Evolutionary conservation across 2,113 vertebrate species (phyloP).

Genomic region (Zeus faber): DNA sequence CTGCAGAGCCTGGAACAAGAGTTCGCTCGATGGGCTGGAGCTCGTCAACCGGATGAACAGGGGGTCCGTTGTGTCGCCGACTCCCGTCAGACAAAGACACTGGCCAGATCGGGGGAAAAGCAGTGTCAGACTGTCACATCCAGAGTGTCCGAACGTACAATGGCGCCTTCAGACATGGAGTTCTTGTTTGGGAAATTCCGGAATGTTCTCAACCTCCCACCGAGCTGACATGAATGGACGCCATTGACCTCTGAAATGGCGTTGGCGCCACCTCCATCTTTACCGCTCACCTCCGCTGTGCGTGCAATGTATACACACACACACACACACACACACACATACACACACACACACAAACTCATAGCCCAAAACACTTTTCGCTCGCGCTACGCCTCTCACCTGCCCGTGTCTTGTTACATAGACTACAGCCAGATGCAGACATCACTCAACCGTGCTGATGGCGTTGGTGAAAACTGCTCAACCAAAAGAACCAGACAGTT

Average conservation of each 20-base stretch:
- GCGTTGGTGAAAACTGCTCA: too few relatives aligned
- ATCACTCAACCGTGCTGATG: too few relatives aligned
- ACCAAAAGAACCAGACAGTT: too few relatives aligned
- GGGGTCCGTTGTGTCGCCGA: constrained; percentile 16
- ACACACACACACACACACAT: not conserved
- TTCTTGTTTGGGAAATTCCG: constrained; percentile 65
- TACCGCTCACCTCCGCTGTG: not conserved
- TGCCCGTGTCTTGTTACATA: too few relatives aligned
- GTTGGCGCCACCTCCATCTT: not conserved
- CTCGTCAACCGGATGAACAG: constrained; percentile 41
- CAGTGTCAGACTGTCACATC: constrained; percentile 47
- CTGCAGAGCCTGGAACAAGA: too few relatives aligned
- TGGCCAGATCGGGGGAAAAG: constrained; percentile 27
- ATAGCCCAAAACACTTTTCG: too few relatives aligned
- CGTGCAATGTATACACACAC: not conserved
- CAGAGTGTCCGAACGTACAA: constrained; percentile 42
- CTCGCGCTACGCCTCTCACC: too few relatives aligned
- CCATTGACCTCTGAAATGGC: constrained; percentile 55
- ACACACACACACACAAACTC: not conserved
- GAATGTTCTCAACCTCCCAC: constrained; percentile 42
- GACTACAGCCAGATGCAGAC: too few relatives aligned
- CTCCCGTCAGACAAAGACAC: constrained; percentile 35
- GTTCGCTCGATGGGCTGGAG: too few relatives aligned
- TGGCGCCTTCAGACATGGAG: constrained; percentile 45
- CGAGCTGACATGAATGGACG: constrained; percentile 48